A percentile compares a stretch with the other conserved stretches of the same genome.
phyloP scores from a whole-genome alignment of 2,113 vertebrate species.

The Cyprinodon tularosa region DNA sequence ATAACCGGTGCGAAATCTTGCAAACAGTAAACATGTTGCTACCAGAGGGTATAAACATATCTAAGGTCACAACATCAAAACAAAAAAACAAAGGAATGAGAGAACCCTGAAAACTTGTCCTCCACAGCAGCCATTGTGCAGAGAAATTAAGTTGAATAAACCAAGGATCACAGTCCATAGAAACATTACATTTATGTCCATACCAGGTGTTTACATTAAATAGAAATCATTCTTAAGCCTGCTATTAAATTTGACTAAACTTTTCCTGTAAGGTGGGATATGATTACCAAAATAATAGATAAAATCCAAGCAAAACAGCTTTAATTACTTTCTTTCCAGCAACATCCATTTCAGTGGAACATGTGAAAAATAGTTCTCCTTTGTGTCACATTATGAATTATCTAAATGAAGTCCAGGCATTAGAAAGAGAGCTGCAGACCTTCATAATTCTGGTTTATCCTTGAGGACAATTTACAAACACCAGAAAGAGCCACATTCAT shows the following conservation, averaged over 20 bases:
- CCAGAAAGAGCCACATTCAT: too few relatives aligned
- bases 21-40: neutral
- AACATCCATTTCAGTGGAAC: too few relatives aligned
- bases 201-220: neutral
- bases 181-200: neutral
- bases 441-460: too few relatives aligned
- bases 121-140: neutral
- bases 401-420: too few relatives aligned
- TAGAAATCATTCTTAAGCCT: neutral
- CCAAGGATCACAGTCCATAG: neutral
- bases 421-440: too few relatives aligned
- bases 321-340: too few relatives aligned
- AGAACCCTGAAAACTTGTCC: neutral
- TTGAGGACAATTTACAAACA: too few relatives aligned
- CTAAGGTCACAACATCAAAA: neutral
- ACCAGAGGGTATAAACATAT: conserved; percentile 11
- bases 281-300: neutral
- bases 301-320: too few relatives aligned
- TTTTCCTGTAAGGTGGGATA: neutral
- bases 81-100: neutral
- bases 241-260: neutral
- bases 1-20: neutral
- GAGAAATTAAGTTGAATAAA: neutral
- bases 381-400: neutral
- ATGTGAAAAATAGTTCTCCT: too few relatives aligned